These are phyloP conservation scores for Lutjanus argentimaculatus DNA, from an alignment of 2,797 vertebrate genomes.

Conservation along the genomic window DNA sequence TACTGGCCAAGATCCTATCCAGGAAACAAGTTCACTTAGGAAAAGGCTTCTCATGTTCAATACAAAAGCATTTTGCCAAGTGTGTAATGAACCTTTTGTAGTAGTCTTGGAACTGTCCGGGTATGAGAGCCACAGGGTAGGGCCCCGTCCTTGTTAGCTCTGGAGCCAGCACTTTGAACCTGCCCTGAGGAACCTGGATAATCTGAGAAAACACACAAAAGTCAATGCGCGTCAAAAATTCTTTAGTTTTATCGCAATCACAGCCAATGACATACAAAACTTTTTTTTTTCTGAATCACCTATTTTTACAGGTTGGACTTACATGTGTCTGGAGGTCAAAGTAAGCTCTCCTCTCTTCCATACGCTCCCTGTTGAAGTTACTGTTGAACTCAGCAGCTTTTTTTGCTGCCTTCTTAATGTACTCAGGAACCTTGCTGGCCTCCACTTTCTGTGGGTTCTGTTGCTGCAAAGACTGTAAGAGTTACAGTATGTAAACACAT, in stretches of 20 bases:
- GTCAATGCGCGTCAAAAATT: background rate
- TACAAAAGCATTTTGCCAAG: background rate
- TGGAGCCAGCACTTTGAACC: slow-evolving; percentile 94
- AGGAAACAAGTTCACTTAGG: background rate
- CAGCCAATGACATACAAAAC: background rate
- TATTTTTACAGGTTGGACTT: slow-evolving; percentile 55
- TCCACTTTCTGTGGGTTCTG: slow-evolving; percentile 98
- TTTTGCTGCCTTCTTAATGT: slow-evolving; percentile 98
- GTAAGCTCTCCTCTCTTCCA: slow-evolving; percentile 98
- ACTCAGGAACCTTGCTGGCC: slow-evolving; percentile 98
- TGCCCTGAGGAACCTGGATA: slow-evolving; percentile 98
- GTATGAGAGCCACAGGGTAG: slow-evolving; percentile 98
- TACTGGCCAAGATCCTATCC: background rate
- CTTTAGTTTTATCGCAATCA: background rate
- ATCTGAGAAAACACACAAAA: slow-evolving; percentile 84
- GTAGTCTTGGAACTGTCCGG: slow-evolving; percentile 99
- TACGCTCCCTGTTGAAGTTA: slow-evolving; percentile 96
- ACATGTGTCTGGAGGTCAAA: slow-evolving; percentile 99
- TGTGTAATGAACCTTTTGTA: slow-evolving; percentile 92
- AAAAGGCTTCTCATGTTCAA: too few relatives aligned
- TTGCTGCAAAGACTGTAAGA: slow-evolving; percentile 85
- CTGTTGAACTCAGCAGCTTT: slow-evolving; percentile 99
- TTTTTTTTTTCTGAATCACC: background rate
- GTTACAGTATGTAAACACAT: background rate
- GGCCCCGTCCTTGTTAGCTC: slow-evolving; percentile 95